Evolutionary conservation across 2,888 invertebrate species (phyloP).

Genomic region (Habrosyne pyritoides): DNA sequence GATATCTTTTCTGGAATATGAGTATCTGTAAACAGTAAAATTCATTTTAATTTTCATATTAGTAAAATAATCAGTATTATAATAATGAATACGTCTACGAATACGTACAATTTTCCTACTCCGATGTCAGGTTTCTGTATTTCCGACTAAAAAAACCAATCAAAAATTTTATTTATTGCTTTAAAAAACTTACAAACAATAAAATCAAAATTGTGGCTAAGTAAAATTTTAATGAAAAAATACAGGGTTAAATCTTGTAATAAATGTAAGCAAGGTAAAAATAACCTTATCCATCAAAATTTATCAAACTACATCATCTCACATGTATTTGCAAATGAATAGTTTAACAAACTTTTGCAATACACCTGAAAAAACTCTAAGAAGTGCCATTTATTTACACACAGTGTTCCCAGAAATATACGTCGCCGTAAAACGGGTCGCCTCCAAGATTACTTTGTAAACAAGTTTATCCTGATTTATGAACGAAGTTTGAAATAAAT

Average conservation of each 20-base stretch:
- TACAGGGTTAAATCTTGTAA: no score
- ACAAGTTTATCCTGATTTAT: slow-evolving; percentile 81
- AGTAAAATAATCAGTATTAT: no score
- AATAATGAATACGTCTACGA: no score
- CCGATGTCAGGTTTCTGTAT: no score
- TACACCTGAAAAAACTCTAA: slow-evolving; percentile 5
- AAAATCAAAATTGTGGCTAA: no score
- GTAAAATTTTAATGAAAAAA: no score
- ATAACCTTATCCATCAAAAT: not conserved
- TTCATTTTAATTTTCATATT: no score
- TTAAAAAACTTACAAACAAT: no score
- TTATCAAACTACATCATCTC: not conserved
- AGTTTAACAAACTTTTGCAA: not conserved
- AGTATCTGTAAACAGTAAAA: not conserved
- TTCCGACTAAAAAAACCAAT: no score
- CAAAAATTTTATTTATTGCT: no score
- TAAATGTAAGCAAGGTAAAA: no score
- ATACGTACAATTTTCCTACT: no score
- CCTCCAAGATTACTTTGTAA: slow-evolving; percentile 76
- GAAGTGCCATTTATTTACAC: slow-evolving; percentile 11
- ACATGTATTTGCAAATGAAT: not conserved
- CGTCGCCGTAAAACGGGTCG: slow-evolving; percentile 49
- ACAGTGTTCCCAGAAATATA: slow-evolving; percentile 44
- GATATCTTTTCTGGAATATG: not conserved
- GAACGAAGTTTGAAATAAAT: slow-evolving; percentile 78